Percentiles rank a stretch among this genome's conserved stretches.
These are phyloP conservation scores for Drosophila falleni DNA, from an alignment of 2,888 invertebrate genomes.

Conservation along the genomic window DNA sequence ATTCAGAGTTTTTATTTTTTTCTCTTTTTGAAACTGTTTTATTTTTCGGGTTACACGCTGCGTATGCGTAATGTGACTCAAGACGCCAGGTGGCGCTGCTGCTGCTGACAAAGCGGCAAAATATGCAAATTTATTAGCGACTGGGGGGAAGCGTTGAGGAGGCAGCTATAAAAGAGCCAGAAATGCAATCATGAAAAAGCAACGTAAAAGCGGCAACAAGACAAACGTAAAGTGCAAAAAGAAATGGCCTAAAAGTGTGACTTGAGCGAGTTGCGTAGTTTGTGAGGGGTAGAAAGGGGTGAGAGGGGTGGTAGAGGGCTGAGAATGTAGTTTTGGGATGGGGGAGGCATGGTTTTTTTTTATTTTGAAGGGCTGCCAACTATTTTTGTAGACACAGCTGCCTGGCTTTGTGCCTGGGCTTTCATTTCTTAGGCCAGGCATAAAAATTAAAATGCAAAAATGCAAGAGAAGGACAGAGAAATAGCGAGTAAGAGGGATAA, in stretches of 20 bases:
- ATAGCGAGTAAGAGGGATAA: background rate
- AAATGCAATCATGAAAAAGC: slow-evolving; percentile 74
- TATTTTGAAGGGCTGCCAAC: slow-evolving; percentile 47
- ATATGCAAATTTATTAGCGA: slow-evolving; percentile 64
- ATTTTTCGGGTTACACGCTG: slow-evolving; percentile 9
- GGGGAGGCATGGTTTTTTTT: slow-evolving; percentile 2
- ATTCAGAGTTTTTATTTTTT: slow-evolving; percentile 11
- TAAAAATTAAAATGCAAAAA: slow-evolving; percentile 74
- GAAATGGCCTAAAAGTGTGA: slow-evolving; percentile 77
- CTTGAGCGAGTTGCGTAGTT: slow-evolving; percentile 33
- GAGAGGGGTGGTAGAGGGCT: background rate
- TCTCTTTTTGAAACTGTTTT: background rate
- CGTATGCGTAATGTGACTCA: slow-evolving; percentile 56
- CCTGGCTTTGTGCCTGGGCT: slow-evolving; percentile 38
- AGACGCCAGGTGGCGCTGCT: slow-evolving; percentile 3
- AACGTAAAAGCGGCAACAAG: slow-evolving; percentile 41
- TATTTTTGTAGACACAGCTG: slow-evolving; percentile 74
- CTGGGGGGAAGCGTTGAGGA: background rate
- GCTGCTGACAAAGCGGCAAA: slow-evolving; percentile 23
- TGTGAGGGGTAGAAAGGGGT: background rate
- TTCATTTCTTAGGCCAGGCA: slow-evolving; percentile 56
- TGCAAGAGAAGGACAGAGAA: slow-evolving; percentile 1
- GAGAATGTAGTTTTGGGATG: background rate
- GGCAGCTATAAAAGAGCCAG: slow-evolving; percentile 32
- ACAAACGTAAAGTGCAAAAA: slow-evolving; percentile 59